These are phyloP conservation scores for Calliphora vomitoria DNA, from an alignment of 2,888 invertebrate species.

Conservation along the genomic window DNA sequence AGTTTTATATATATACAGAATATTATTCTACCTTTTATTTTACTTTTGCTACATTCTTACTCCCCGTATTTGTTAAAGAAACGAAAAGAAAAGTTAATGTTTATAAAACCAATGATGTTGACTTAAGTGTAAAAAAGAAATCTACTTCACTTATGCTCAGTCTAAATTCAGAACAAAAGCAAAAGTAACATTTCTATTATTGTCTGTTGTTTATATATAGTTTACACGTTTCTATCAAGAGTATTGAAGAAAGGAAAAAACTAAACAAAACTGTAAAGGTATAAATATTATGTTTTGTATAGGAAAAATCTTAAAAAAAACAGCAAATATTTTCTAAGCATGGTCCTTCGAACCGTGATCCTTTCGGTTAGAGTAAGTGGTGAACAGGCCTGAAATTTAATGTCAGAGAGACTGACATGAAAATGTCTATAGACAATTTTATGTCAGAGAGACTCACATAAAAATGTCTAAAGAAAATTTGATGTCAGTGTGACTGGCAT, in stretches of 20 bases:
- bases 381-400: too few species aligned
- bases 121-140: slow-evolving; percentile 68
- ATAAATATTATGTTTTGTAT: slow-evolving; percentile 1
- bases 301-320: neutral
- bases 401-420: too few species aligned
- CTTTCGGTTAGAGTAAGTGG: too few species aligned
- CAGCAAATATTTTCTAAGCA: slow-evolving; percentile 22
- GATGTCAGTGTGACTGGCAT: too few species aligned
- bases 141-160: slow-evolving; percentile 51
- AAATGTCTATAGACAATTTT: too few species aligned
- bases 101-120: slow-evolving; percentile 74
- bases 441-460: too few species aligned
- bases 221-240: too few species aligned
- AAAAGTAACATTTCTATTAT: too few species aligned
- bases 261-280: neutral
- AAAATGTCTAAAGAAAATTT: too few species aligned
- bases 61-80: slow-evolving; percentile 22
- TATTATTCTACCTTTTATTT: neutral
- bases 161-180: neutral
- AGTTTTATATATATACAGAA: neutral
- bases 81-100: slow-evolving; percentile 68
- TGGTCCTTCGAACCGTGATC: too few species aligned
- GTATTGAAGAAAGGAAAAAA: too few species aligned
- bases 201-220: neutral
- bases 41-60: neutral